Evolutionary conservation across 2,797 vertebrate species (phyloP).

Genomic region (Sebastes jordani): DNA sequence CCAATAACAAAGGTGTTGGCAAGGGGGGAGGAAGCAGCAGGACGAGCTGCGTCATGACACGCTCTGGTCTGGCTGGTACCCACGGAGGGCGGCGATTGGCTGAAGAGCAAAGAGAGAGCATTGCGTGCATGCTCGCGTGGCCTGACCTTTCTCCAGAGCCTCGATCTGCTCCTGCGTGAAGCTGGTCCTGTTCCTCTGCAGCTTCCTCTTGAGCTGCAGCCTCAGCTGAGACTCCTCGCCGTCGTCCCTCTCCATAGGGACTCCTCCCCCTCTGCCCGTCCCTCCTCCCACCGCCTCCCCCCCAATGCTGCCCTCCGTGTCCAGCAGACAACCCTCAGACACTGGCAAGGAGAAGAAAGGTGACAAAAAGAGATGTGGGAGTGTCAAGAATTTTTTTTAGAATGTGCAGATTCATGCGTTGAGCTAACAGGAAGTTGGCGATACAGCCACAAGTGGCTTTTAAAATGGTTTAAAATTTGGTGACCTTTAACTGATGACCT

Average conservation of each 20-base stretch:
- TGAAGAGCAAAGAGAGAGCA: constrained; percentile 25
- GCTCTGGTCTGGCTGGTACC: constrained; percentile 2
- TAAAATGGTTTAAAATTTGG: background rate
- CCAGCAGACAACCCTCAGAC: constrained; percentile 84
- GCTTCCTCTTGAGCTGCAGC: constrained; percentile 89
- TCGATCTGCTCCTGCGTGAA: constrained; percentile 91
- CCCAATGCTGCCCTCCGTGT: constrained; percentile 75
- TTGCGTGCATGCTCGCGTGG: constrained; percentile 50
- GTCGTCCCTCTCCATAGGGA: constrained; percentile 77
- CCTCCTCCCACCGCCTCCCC: constrained; percentile 72
- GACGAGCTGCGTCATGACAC: constrained; percentile 54
- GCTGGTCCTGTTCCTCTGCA: constrained; percentile 89
- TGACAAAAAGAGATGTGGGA: constrained; percentile 53
- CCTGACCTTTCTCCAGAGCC: constrained; percentile 89
- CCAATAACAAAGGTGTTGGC: constrained; percentile 49
- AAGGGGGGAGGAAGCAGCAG: constrained; percentile 28
- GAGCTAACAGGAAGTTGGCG: background rate
- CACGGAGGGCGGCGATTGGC: constrained; percentile 47
- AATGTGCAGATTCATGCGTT: background rate
- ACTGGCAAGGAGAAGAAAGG: constrained; percentile 47
- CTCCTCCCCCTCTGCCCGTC: constrained; percentile 67
- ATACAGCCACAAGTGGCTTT: background rate
- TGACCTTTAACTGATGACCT: background rate
- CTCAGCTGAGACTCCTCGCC: constrained; percentile 86
- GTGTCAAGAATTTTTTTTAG: background rate